Conservation (phyloP, 2,888 invertebrate species). For the Carcina quercana region DNA sequence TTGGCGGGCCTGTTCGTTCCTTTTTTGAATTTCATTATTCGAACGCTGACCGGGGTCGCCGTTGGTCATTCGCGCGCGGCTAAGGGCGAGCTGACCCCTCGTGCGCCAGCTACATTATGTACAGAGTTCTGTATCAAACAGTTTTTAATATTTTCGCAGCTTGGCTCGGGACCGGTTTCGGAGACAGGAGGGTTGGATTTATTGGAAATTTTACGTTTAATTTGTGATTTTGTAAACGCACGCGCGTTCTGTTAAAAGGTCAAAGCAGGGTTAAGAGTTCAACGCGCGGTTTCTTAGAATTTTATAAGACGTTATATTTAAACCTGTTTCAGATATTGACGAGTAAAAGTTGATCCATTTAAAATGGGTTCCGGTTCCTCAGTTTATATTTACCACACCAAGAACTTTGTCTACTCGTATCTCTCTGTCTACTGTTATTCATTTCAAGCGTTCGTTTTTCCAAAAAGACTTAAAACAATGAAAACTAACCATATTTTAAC, state of each 20-base stretch:
- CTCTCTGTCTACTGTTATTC: too few species aligned
- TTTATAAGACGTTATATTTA: too few species aligned
- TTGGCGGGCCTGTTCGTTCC: conserved; percentile 66
- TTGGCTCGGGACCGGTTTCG: conserved; percentile 52
- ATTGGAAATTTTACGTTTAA: conserved; percentile 70
- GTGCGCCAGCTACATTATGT: conserved; percentile 53
- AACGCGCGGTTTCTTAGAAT: conserved; percentile 15
- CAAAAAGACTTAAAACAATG: too few species aligned
- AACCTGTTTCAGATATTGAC: too few species aligned
- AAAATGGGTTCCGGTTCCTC: too few species aligned
- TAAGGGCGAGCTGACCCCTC: conserved; percentile 54
- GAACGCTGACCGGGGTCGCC: conserved; percentile 59
- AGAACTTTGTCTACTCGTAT: too few species aligned
- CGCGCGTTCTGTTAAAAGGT: conserved; percentile 58
- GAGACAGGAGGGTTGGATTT: conserved; percentile 30
- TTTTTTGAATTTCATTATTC: conserved; percentile 66
- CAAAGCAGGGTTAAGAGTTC: conserved; percentile 43
- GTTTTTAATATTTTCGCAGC: conserved; percentile 66
- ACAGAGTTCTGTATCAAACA: too few species aligned
- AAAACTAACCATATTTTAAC: too few species aligned
- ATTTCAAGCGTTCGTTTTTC: too few species aligned
- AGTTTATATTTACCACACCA: too few species aligned
- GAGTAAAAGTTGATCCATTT: too few species aligned
- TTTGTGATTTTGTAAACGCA: conserved; percentile 58
- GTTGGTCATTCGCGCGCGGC: conserved; percentile 47